These are phyloP conservation scores for Tautogolabrus adspersus DNA, from an alignment of 2,113 vertebrate species.

Conservation along the genomic window DNA sequence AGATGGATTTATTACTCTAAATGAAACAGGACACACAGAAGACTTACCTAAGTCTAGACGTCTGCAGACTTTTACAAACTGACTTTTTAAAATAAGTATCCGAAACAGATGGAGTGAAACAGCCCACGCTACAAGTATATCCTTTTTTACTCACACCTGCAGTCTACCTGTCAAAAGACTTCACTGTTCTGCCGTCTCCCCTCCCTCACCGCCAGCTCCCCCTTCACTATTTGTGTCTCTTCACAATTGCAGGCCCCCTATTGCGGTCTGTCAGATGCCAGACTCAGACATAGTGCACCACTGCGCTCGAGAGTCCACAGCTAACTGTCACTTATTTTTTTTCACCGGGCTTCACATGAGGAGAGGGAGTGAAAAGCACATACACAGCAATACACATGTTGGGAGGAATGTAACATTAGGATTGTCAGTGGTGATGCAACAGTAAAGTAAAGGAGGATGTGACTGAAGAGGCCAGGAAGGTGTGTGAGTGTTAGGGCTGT, in stretches of 20 bases:
- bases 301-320: slow-evolving; percentile 69
- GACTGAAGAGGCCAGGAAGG: background rate
- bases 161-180: slow-evolving; percentile 75
- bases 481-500: too few species aligned
- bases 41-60: background rate
- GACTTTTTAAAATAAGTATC: slow-evolving; percentile 10
- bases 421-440: slow-evolving; percentile 42
- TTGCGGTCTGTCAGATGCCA: slow-evolving; percentile 76
- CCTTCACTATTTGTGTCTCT: slow-evolving; percentile 43
- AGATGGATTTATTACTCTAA: slow-evolving; percentile 28
- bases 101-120: slow-evolving; percentile 39
- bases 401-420: slow-evolving; percentile 57
- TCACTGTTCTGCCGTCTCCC: slow-evolving; percentile 40
- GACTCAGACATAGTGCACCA: slow-evolving; percentile 69
- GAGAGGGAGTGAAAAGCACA: slow-evolving; percentile 39
- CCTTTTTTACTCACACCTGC: slow-evolving; percentile 68
- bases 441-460: too few species aligned
- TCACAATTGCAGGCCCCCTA: slow-evolving; percentile 66
- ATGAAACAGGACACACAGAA: background rate
- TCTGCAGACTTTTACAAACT: slow-evolving; percentile 29
- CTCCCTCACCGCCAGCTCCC: slow-evolving; percentile 30
- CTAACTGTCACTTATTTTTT: slow-evolving; percentile 70
- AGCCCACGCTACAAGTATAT: slow-evolving; percentile 42
- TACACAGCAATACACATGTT: slow-evolving; percentile 63
- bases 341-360: slow-evolving; percentile 44